Evolutionary conservation across 2,113 vertebrate genomes (phyloP).

Genomic region (Oryzias woworae): DNA sequence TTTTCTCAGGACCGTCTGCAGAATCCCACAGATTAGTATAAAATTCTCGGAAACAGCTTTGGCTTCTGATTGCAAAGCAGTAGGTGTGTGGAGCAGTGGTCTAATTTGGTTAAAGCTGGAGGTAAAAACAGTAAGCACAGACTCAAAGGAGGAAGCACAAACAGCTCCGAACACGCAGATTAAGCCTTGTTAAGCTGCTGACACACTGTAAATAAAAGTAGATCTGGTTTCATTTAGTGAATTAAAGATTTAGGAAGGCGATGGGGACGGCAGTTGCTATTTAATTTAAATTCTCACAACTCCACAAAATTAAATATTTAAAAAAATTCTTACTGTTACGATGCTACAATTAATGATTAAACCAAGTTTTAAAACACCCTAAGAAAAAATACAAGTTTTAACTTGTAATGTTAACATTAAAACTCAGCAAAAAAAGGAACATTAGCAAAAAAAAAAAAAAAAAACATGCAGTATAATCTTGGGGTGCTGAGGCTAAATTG

Average conservation of each 20-base stretch:
- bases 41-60: slow-evolving; percentile 43
- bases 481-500: not conserved
- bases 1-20: slow-evolving; percentile 14
- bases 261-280: too few relatives aligned
- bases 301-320: not conserved
- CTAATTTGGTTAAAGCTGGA: slow-evolving; percentile 41
- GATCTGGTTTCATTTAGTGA: not conserved
- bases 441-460: not conserved
- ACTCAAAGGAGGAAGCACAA: slow-evolving; percentile 6
- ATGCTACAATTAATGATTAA: not conserved
- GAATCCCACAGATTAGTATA: slow-evolving; percentile 41
- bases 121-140: slow-evolving; percentile 25
- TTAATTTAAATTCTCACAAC: not conserved
- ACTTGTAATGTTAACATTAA: not conserved
- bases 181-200: slow-evolving; percentile 11
- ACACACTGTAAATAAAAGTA: not conserved
- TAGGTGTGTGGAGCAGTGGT: slow-evolving; percentile 37
- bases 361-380: not conserved
- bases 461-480: not conserved
- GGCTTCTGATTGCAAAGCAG: slow-evolving; percentile 13
- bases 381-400: not conserved
- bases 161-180: slow-evolving; percentile 10
- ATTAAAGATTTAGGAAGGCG: not conserved
- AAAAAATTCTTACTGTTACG: not conserved
- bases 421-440: not conserved